Evolutionary conservation across 53 echinoderm and acorn worm genomes (phyloP), one percentile per base, ranked within the genome.

Genomic region (Henricia sp.): DNA sequence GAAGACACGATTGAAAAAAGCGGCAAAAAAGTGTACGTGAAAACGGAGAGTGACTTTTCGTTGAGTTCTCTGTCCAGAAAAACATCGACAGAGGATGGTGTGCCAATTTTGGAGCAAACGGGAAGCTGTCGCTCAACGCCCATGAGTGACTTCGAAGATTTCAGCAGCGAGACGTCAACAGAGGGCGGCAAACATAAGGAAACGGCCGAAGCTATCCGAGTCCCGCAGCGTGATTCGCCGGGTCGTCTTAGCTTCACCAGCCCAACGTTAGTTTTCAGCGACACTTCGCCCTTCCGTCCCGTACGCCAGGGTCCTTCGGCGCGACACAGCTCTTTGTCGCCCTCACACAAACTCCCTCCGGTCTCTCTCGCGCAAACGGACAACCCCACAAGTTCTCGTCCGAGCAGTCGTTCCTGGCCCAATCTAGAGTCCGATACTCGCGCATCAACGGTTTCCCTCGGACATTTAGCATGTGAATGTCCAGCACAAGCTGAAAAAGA

Each of bases 251-350:
- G 69, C 17, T 21, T 55, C n/a, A 59, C 36, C 54, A 83, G 74
- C 35, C 68, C 69, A n/a, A 82, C 72, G 19, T 74, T 96, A 1
- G 80, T 65, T 6, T 96, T 96, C 74, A 96, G 96, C 16, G 78
- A 86, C 34, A 82, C 91, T 28, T 96, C 96, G 17, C 93, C 93
- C 14, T 96, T 96, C 50, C 89, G 85, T 70, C 82, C 87, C 17
- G 91, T 96, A 34, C 87, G 72, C 23, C 85, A 88, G 12, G 82
- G 65, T 24, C 62, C 88, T n/a, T n/a, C n/a, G n/a, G n/a, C n/a
- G n/a, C n/a, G 48, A 50, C 57, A 77, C 55, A 50, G 75, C 44
- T 86, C 77, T 30, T 25, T 50, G 25, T 62, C 71, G n/a, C 84
- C 59, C 6, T 58, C 84, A n/a, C 37, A n/a, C 40, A 78, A 86